These are phyloP conservation scores for Papilio machaon DNA, from an alignment of 1,140 invertebrate species.

Conservation along the genomic window DNA sequence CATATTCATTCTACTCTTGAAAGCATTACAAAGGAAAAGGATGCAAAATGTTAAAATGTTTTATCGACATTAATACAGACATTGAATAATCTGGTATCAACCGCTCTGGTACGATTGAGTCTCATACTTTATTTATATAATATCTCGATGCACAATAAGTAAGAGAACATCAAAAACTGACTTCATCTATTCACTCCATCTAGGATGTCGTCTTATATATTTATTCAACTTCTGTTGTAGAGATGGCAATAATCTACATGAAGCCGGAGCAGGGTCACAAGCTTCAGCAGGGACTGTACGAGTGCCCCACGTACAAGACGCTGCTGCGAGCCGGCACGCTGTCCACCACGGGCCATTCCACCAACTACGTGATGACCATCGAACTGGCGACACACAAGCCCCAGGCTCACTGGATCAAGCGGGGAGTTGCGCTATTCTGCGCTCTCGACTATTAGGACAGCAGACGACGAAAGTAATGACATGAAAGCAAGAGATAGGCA, in stretches of 20 bases:
- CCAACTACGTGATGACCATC: conserved; percentile 90
- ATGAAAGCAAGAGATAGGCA: not conserved
- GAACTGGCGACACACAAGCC: conserved; percentile 84
- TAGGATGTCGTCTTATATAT: not conserved
- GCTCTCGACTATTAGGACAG: conserved; percentile 86
- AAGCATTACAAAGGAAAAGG: no score
- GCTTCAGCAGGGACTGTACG: conserved; percentile 80
- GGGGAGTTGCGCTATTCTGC: conserved; percentile 89
- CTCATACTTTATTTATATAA: no score
- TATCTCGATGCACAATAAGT: no score
- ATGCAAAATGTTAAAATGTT: no score
- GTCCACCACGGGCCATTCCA: conserved; percentile 91
- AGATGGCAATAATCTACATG: conserved; percentile 85
- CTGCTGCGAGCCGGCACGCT: conserved; percentile 85
- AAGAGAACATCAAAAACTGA: no score
- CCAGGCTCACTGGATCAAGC: conserved; percentile 89
- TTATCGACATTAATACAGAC: no score
- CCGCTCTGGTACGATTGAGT: no score
- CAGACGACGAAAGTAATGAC: not conserved
- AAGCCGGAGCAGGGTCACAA: conserved; percentile 83
- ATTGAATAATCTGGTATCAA: no score
- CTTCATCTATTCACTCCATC: no score
- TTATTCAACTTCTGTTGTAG: conserved; percentile 59
- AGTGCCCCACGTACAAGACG: conserved; percentile 91
- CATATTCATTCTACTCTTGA: no score